A percentile compares a stretch with the other conserved stretches of the same genome.
Evolutionary conservation across 2,888 invertebrate genomes (phyloP).

Genomic region (Odontocerum albicorne): DNA sequence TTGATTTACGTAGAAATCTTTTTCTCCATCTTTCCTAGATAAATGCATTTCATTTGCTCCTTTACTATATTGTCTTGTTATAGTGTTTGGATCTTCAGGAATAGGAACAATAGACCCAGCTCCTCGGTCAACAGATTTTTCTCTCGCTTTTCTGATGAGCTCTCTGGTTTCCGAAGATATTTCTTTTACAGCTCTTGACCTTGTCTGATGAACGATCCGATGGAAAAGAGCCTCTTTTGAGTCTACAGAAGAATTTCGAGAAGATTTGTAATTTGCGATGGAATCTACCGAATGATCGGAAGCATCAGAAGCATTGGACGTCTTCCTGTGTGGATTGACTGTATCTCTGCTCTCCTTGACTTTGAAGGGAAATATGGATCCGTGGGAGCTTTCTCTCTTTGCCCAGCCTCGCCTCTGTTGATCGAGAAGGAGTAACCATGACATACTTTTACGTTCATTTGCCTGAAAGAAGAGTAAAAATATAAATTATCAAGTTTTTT

Average conservation of each 20-base stretch:
- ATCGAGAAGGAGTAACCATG: constrained; percentile 70
- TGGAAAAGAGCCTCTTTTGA: constrained; percentile 23
- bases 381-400: constrained; percentile 23
- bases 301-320: constrained; percentile 11
- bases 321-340: constrained; percentile 5
- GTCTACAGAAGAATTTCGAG: constrained; percentile 31
- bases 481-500: no score
- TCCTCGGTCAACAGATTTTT: constrained; percentile 3
- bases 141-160: constrained; percentile 24
- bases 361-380: not conserved
- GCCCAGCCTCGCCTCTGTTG: constrained; percentile 65
- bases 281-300: constrained; percentile 21
- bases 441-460: constrained; percentile 21
- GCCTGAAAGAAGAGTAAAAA: constrained; percentile 14
- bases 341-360: constrained; percentile 5
- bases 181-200: constrained; percentile 25
- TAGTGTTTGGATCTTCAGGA: not conserved
- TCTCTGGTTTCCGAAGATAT: constrained; percentile 28
- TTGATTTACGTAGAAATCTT: no score
- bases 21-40: no score
- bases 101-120: not conserved
- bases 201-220: constrained; percentile 5
- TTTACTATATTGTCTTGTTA: not conserved
- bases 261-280: constrained; percentile 10
- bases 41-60: not conserved